Evolutionary conservation across 1,140 invertebrate species (phyloP), one percentile per base, ranked within the genome.

Genomic region (Drosophila mauritiana): DNA sequence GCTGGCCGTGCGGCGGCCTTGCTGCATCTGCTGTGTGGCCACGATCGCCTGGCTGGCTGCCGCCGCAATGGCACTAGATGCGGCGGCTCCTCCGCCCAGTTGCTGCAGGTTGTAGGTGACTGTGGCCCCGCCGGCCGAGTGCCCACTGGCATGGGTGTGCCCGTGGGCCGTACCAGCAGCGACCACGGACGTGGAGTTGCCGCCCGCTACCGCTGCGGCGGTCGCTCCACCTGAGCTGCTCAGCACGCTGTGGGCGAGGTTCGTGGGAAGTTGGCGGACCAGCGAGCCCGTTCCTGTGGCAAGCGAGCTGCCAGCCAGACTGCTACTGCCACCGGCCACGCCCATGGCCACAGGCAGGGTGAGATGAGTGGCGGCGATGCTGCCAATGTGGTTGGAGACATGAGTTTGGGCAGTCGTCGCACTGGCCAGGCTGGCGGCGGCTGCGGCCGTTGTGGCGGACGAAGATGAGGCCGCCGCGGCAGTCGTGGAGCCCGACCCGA

Each of bases 21-120:
- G 97, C 88, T 98, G 97, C 96, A 99, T 98, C 94, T 98, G 98
- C 84, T 99, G 97, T 13, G 98, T 99, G 4, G 98, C 98, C 11
- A 97, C 97, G 63, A 99, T 99, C 0, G 98, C 98, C 92, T 99
- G 98, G 20, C 97, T 98, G 0, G 98, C 98, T 13, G 98, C 98
- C 1, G 97, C 97, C 0, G 97, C 98, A 63, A 99, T 98, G 0
- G 98, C 97, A 88, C 96, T 98, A 22, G 96, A 96, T 0, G 83
- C 90, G 7, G 86, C 64, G 3, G 75, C 95, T 2, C 80, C 85
- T 4, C 80, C 75, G 15, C 86, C 95, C 58, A 96, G 93, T 78
- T 94, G 95, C 77, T 93, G 94, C 48, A 95, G 84, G 79, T 93
- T 94, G 73, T 92, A 91, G 13, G 80, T 69, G 6, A 92, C 84